Percentiles rank a stretch among this genome's conserved stretches.
Conservation (phyloP, 2,888 invertebrate species). For the Gastracanthus pulcherrimus region DNA sequence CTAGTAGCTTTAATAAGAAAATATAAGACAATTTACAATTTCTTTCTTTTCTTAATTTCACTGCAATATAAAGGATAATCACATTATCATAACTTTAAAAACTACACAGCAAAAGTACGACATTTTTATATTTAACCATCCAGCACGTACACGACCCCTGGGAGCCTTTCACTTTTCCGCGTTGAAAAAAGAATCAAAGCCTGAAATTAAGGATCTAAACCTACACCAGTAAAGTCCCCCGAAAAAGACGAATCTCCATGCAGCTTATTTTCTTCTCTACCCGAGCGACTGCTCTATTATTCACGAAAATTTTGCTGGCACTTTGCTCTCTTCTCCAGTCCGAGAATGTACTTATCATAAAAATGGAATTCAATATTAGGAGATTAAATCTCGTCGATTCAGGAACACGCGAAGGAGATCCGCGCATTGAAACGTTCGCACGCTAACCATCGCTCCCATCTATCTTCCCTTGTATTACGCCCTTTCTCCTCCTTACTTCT, state of each 20-base stretch:
- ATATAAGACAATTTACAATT: too few species aligned
- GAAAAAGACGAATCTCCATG: too few species aligned
- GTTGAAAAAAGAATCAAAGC: background rate
- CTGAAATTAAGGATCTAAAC: too few species aligned
- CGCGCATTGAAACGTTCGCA: background rate
- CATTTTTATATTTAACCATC: too few species aligned
- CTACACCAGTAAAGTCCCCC: too few species aligned
- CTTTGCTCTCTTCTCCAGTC: background rate
- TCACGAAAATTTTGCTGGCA: constrained; percentile 3
- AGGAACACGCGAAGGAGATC: background rate
- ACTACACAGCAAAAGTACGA: too few species aligned
- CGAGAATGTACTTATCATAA: constrained; percentile 16
- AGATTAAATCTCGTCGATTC: constrained; percentile 46
- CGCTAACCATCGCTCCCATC: background rate
- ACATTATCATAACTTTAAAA: too few species aligned
- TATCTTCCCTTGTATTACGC: constrained; percentile 4
- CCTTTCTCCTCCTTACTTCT: constrained; percentile 1
- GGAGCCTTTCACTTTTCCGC: background rate
- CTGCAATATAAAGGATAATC: too few species aligned
- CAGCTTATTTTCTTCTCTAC: too few species aligned
- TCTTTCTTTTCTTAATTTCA: too few species aligned
- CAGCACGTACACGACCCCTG: too few species aligned
- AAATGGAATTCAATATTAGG: constrained; percentile 39
- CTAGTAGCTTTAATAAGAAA: too few species aligned
- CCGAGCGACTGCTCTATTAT: background rate